These are phyloP conservation scores for Autographa pulchrina DNA, from an alignment of 2,888 invertebrate species.

Conservation along the genomic window DNA sequence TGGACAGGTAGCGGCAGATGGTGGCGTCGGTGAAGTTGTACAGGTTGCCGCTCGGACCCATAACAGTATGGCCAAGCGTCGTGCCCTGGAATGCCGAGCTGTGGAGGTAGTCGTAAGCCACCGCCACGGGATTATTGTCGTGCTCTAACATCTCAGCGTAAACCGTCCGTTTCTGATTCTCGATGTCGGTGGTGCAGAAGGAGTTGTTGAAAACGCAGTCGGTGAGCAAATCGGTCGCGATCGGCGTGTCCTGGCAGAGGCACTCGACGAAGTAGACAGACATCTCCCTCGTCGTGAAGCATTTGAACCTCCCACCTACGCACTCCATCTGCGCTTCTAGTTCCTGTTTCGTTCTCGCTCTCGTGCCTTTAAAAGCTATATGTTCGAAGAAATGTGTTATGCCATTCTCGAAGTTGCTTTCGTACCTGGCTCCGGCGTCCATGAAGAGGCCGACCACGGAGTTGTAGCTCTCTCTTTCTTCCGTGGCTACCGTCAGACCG, in stretches of 20 bases:
- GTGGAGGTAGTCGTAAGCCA: conserved; percentile 82
- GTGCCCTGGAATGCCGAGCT: conserved; percentile 84
- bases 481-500: conserved; percentile 97
- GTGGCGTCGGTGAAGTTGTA: conserved; percentile 90
- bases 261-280: conserved; percentile 99
- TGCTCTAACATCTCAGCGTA: conserved; percentile 77
- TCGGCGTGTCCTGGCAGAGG: conserved; percentile 94
- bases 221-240: conserved; percentile 96
- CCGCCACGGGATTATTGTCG: conserved; percentile 69
- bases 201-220: conserved; percentile 97
- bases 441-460: conserved; percentile 75
- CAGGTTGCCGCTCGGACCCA: conserved; percentile 92
- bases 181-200: conserved; percentile 76
- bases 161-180: conserved; percentile 74
- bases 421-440: conserved; percentile 79
- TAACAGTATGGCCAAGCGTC: conserved; percentile 75
- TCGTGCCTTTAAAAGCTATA: conserved; percentile 89
- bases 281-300: conserved; percentile 98
- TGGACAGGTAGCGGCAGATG: conserved; percentile 93
- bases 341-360: conserved; percentile 94
- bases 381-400: conserved; percentile 83
- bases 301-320: conserved; percentile 98
- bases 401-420: conserved; percentile 73
- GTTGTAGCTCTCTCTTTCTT: conserved; percentile 94
- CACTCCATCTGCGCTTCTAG: conserved; percentile 97